Evolutionary conservation across 2,113 vertebrate genomes (phyloP).

Genomic region (Semnornis frantzii): DNA sequence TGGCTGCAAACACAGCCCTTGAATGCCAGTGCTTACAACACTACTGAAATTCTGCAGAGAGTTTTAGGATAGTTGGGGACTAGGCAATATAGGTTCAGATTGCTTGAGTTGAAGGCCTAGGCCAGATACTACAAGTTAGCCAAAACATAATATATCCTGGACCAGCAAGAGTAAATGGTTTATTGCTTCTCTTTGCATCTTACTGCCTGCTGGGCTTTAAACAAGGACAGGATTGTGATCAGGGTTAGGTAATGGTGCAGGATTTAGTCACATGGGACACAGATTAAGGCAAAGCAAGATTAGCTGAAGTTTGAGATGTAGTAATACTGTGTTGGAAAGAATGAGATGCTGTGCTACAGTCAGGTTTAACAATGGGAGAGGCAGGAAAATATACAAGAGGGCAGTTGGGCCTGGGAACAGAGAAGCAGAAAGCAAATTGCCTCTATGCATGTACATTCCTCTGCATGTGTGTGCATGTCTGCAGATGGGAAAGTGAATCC

Average conservation of each 20-base stretch:
- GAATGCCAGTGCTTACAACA: background rate
- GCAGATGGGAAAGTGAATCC: background rate
- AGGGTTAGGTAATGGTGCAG: background rate
- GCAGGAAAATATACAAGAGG: background rate
- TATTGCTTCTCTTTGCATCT: background rate
- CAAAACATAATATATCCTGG: background rate
- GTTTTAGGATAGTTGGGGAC: background rate
- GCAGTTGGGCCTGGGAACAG: background rate
- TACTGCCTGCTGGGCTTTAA: background rate
- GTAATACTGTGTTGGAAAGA: background rate
- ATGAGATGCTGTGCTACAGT: background rate
- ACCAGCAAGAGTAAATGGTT: background rate
- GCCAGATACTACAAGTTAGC: no score
- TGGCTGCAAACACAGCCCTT: fast-evolving
- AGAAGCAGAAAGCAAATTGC: background rate
- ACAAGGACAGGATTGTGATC: background rate
- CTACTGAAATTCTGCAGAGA: background rate
- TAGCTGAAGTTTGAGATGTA: background rate
- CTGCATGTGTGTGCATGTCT: fast-evolving
- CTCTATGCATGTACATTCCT: fast-evolving
- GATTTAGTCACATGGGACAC: background rate
- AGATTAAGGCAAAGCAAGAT: background rate
- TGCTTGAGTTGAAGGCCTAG: background rate
- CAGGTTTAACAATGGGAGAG: background rate
- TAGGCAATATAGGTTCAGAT: background rate